phyloP scores from a whole-genome alignment of 2,113 vertebrate species.

The Picathartes gymnocephalus region DNA sequence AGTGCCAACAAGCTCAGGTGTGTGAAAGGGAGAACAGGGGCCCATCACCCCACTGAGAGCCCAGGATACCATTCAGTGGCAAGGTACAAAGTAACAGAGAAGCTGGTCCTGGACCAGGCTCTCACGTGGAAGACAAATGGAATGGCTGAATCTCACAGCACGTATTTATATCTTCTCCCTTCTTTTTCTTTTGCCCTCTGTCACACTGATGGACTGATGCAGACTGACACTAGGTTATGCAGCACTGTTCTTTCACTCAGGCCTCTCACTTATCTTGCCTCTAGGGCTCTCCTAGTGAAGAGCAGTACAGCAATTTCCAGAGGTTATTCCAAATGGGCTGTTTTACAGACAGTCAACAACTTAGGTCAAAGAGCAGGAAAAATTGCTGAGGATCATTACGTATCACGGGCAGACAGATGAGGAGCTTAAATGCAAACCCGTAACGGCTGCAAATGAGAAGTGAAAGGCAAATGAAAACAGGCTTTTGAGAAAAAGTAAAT shows the following conservation, averaged over 20 bases:
- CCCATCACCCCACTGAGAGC: background rate
- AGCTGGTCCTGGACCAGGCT: background rate
- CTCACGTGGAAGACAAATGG: background rate
- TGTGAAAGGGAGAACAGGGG: background rate
- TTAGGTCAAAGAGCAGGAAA: background rate
- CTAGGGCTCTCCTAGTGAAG: background rate
- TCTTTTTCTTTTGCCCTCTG: background rate
- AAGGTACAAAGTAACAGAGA: background rate
- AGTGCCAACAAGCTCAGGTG: background rate
- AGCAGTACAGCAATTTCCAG: background rate
- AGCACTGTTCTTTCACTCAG: background rate
- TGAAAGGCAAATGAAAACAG: slow-evolving; percentile 48
- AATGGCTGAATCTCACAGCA: background rate
- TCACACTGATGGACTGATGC: background rate
- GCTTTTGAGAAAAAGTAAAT: slow-evolving; percentile 40
- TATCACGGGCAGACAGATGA: slow-evolving; percentile 1
- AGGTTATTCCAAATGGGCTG: slow-evolving; percentile 17
- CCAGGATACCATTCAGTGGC: background rate
- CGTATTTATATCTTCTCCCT: background rate
- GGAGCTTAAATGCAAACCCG: background rate
- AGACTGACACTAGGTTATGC: background rate
- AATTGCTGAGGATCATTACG: background rate
- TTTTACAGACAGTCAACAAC: background rate
- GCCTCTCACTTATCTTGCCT: background rate
- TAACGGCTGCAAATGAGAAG: slow-evolving; percentile 7